Evolutionary conservation across 2,113 vertebrate genomes (phyloP).

Genomic region (Azemiops feae): DNA sequence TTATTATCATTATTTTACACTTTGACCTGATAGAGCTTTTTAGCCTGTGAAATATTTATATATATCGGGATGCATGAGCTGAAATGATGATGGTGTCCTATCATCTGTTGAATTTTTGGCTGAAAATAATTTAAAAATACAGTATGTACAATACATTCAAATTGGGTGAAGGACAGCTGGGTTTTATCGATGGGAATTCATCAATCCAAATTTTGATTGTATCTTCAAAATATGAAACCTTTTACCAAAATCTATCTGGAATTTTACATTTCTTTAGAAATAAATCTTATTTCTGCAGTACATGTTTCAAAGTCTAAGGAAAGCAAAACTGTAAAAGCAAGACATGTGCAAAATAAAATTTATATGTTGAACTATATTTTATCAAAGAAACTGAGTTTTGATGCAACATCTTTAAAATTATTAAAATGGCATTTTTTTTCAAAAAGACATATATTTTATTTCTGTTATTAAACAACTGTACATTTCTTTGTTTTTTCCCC

Average conservation of each 20-base stretch:
- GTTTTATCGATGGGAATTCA: neutral
- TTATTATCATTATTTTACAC: neutral
- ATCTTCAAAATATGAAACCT: neutral
- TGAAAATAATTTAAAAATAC: neutral
- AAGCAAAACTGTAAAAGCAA: neutral
- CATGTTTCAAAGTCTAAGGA: neutral
- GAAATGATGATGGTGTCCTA: neutral
- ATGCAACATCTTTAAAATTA: neutral
- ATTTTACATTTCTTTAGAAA: neutral
- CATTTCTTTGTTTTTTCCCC: neutral
- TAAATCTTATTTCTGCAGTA: neutral
- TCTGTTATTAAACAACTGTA: slow-evolving; percentile 41
- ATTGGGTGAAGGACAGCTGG: neutral
- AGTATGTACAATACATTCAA: neutral
- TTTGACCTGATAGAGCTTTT: neutral
- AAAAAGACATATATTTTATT: slow-evolving; percentile 21
- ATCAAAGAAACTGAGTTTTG: neutral
- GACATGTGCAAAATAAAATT: neutral
- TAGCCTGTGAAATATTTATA: neutral
- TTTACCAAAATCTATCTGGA: neutral
- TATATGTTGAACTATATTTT: neutral
- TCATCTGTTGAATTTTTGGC: neutral
- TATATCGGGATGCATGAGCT: neutral
- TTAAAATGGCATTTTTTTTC: neutral
- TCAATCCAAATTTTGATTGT: neutral